phyloP scores from a whole-genome alignment of 2,888 invertebrate species.

The Eupeodes latifasciatus region DNA sequence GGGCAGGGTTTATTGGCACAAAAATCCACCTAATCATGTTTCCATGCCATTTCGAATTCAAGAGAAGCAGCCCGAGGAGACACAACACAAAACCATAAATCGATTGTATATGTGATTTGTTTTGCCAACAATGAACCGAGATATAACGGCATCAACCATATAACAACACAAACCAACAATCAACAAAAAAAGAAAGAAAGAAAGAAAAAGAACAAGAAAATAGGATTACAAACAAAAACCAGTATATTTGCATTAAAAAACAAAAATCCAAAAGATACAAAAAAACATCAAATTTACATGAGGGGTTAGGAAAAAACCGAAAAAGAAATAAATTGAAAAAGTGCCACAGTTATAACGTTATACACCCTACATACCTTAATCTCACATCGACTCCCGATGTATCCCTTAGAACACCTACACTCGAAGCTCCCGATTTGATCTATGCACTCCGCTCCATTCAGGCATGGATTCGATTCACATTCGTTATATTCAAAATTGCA shows the following conservation, averaged over 20 bases:
- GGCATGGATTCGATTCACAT: conserved; percentile 90
- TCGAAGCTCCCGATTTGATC: conserved; percentile 89
- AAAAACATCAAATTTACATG: conserved; percentile 54
- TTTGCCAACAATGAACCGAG: conserved; percentile 61
- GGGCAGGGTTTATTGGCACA: conserved; percentile 90
- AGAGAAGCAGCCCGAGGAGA: conserved; percentile 36
- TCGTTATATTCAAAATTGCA: conserved; percentile 91
- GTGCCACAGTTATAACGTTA: conserved; percentile 1
- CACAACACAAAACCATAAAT: conserved; percentile 63
- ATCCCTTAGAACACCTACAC: conserved; percentile 89
- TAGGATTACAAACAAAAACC: conserved; percentile 41
- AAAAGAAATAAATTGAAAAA: conserved; percentile 40
- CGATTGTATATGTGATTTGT: conserved; percentile 67
- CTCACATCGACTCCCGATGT: conserved; percentile 89
- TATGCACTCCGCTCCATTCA: conserved; percentile 90
- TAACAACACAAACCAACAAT: background rate
- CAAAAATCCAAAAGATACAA: background rate
- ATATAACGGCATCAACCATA: conserved; percentile 22
- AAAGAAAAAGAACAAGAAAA: conserved; percentile 32
- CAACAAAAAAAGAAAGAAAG: background rate
- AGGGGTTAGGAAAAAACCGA: background rate
- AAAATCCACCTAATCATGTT: conserved; percentile 86
- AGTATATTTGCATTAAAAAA: conserved; percentile 53
- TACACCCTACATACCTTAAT: conserved; percentile 86
- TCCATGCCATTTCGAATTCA: conserved; percentile 44